phyloP scores from a whole-genome alignment of 1,140 invertebrate genomes.

The Mesaphorura yosii region DNA sequence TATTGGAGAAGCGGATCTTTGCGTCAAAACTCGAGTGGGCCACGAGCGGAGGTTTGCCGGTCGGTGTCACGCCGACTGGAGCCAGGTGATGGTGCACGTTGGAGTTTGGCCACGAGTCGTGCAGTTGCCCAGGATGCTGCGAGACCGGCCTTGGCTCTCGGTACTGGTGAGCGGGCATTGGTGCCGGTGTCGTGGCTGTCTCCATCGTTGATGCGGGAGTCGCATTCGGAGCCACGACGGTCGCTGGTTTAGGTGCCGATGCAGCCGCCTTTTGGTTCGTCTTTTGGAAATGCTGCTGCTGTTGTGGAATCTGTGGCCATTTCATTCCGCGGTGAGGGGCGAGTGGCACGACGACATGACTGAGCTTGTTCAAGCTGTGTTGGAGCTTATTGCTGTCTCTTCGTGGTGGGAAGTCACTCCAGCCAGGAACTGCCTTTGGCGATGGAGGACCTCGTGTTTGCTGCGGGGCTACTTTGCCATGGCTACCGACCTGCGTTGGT shows the following conservation, averaged over 20 bases:
- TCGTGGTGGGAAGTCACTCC: too few relatives aligned
- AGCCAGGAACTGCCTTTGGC: too few relatives aligned
- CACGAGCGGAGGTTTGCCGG: background rate
- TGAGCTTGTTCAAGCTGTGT: too few relatives aligned
- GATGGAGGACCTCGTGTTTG: too few relatives aligned
- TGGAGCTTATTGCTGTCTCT: too few relatives aligned
- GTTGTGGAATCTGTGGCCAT: background rate
- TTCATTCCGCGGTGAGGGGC: too few relatives aligned
- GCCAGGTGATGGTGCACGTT: conserved; percentile 30
- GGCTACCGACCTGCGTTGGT: too few relatives aligned
- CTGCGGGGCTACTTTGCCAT: too few relatives aligned
- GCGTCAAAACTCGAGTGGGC: background rate
- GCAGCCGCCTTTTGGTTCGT: background rate
- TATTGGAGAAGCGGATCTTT: conserved; percentile 4
- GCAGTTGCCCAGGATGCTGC: conserved; percentile 26
- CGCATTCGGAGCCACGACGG: background rate
- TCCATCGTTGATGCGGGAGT: background rate
- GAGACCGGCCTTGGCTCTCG: conserved; percentile 22
- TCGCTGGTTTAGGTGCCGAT: background rate
- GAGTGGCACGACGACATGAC: too few relatives aligned
- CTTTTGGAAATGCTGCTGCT: background rate
- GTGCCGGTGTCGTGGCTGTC: background rate
- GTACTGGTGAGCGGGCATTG: background rate
- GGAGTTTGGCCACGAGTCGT: conserved; percentile 31
- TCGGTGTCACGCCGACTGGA: conserved; percentile 2